Percentiles rank a stretch among this genome's conserved stretches.
These are phyloP conservation scores for Amphipyra berbera DNA, from an alignment of 2,888 invertebrate genomes.

Conservation along the genomic window DNA sequence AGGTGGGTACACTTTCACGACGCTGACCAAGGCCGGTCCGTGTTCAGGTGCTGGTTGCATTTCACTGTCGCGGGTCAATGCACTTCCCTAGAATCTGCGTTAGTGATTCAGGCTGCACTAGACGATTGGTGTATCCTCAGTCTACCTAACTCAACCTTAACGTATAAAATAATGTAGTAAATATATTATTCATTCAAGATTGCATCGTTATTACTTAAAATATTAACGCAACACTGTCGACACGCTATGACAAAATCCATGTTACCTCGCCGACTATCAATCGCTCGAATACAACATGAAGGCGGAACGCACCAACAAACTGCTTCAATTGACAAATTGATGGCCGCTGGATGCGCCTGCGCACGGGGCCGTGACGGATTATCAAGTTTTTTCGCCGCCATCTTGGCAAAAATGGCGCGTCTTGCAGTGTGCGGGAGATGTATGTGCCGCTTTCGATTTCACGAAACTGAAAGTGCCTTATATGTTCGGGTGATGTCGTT, in stretches of 20 bases:
- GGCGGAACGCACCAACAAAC: constrained; percentile 60
- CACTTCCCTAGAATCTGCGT: constrained; percentile 60
- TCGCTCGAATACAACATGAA: constrained; percentile 53
- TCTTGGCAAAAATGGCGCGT: constrained; percentile 82
- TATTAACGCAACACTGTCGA: constrained; percentile 12
- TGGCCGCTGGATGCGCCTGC: constrained; percentile 70
- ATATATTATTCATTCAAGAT: constrained; percentile 5
- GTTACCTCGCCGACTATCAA: constrained; percentile 25
- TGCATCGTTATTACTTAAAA: constrained; percentile 7
- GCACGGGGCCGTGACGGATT: constrained; percentile 80
- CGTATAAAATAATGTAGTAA: background rate
- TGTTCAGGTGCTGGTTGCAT: constrained; percentile 76
- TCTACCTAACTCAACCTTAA: background rate
- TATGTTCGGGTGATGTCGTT: constrained; percentile 88
- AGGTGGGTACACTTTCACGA: constrained; percentile 80
- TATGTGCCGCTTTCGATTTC: constrained; percentile 86
- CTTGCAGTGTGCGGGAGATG: constrained; percentile 77
- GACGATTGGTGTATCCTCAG: constrained; percentile 16
- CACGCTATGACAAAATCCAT: constrained; percentile 28
- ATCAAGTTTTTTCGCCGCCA: constrained; percentile 80
- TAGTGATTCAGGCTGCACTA: constrained; percentile 22
- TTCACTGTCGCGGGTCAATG: constrained; percentile 84
- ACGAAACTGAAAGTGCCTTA: constrained; percentile 87
- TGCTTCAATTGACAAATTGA: constrained; percentile 78
- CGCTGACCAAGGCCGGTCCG: constrained; percentile 65